Base-by-base conservation (phyloP, 92 coral and sea anemone species). In the Meandrina meandrites region DNA sequence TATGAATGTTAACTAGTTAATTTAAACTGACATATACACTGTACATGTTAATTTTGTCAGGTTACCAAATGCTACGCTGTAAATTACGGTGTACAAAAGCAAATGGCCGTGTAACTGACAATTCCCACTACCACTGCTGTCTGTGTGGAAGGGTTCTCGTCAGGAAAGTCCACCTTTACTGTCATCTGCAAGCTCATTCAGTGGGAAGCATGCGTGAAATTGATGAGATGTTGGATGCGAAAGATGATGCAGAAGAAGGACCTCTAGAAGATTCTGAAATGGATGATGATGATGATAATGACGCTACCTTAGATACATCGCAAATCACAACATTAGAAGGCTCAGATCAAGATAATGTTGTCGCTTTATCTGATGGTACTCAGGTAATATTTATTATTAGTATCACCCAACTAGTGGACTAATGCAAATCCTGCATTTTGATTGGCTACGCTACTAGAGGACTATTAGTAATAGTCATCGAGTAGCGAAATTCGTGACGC, bases 91-190 rank as follows among this genome's bases (percentile, higher is more conserved):
- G 98, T 80, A 84, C 87, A 18, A 94, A 95, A 21, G 87, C 98
- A 67, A 94, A 94, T 64, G 98, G 98, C 53, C 98, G 98, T 7
- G 30, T 93, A 28, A 88, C 98, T 9, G 98, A 94, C 87, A 93
- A 94, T 66, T 94, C 96, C 13, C 98, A 94, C 90, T 94, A 94
- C 88, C 98, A 94, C 83, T 94, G 98, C 91, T 94, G 98, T 77
- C 90, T 94, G 71, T 94, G 98, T 69, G 98, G 98, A 28, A 91
- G 98, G 45, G 96, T 94, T 69, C 93, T 94, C 35, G 89, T 94
- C 28, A 92, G 98, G 35, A 94, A 94, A 57, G 98, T 94, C 7
- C 98, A 94, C 84, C 88, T 94, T 15, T 94, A 92, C 79, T 94
- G 98, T 78, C 98, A 94, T 81, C 90, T 94, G 8, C 98, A 94